Base-by-base conservation (phyloP, 2,113 vertebrate genomes). In the Callithrix jacchus region DNA sequence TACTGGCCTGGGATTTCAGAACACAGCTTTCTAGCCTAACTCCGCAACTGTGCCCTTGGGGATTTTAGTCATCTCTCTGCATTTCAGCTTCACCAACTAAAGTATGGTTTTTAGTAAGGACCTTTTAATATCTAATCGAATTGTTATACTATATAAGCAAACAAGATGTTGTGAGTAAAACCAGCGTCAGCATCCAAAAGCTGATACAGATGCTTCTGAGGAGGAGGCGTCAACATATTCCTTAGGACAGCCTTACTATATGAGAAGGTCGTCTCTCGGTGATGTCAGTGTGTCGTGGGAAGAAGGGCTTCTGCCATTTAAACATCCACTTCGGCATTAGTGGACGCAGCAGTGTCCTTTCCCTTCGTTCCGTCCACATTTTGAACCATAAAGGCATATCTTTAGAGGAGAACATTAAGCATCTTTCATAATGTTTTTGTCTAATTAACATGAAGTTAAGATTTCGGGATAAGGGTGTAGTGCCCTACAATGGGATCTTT, bases 301-400 rank as follows among this genome's bases (percentile, higher is more conserved):
- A 56, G 40, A 58, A 68, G 25, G 9, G 6, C 49, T 45, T 6
- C 37, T 14, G 1, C 49, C 56, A 18, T 71, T 10, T 5, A 2
- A 18, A 6, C 58, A 25, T 4, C 64, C 21, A 3, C 30, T 1
- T 3, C 35, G n/a, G 6, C 14, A 0, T 6, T 14, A 14, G 21
- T 52, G 66, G 73, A 49, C 80, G 9, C 5, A 18, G 16, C 42
- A 42, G 4, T 11, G 1, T 42, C 56, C 32, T 5, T 16, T 20
- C 20, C 6, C 14, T 49, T 42, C 89, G 2, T 82, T 87, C 52
- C 8, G 21, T 49, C 47, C 40, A 1, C 30, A 21, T 73, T 45
- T 81, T 84, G 30, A 68, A 58, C 81, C 21, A 2, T 37, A 25
- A 87, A 80, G 82, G 10, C 40, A 23, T 32, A 47, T 35, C 13